Base-by-base conservation (phyloP, 2,888 invertebrate genomes). In the Ferrisia virgata region DNA sequence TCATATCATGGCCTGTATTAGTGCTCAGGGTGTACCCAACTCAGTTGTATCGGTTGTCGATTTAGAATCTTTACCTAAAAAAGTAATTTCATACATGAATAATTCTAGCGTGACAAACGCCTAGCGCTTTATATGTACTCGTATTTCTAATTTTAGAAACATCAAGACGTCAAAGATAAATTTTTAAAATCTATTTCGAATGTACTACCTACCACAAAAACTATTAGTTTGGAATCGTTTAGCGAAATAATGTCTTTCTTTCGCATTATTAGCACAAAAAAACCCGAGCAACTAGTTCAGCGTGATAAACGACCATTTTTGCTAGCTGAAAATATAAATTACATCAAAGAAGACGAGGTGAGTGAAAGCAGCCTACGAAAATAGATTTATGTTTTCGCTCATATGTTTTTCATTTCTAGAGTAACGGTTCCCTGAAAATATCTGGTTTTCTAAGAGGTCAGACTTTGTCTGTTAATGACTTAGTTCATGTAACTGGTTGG, bases 401-500 rank as follows among this genome's bases (percentile, higher is more conserved):
- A 9, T 22, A 25, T 25, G 22, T 25, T 28, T 28, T 64, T 13
- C 3, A 28, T 47, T 72, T 85, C n/a, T 39, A 79, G 84, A 31
- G 40, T 22, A 43, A 31, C 13, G 76, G 76, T 28, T 78, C 18
- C 15, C 22, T 76, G 53, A 53, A n/a, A 31, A 40, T 85, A n/a
- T 93, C 94, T 79, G 99, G 99, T 0, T 98, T 94, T 89, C 89
- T 99, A 81, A 91, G 96, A 87, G 96, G 97, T 0, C 92, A 92
- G 87, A 91, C 94, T 3, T 89, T 99, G 82, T 94, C 94, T 88
- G 97, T 95, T 0, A 97, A 99, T 89, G 91, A 94, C 85, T 90
- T 98, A 83, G 91, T 99, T 31, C 97, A 99, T 88, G 92, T 99
- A 84, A 94, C 96, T 72, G 98, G 98, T 0, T 91, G 96, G 87